Conservation (phyloP, 2,797 vertebrate genomes). For the Echeneis naucrates region DNA sequence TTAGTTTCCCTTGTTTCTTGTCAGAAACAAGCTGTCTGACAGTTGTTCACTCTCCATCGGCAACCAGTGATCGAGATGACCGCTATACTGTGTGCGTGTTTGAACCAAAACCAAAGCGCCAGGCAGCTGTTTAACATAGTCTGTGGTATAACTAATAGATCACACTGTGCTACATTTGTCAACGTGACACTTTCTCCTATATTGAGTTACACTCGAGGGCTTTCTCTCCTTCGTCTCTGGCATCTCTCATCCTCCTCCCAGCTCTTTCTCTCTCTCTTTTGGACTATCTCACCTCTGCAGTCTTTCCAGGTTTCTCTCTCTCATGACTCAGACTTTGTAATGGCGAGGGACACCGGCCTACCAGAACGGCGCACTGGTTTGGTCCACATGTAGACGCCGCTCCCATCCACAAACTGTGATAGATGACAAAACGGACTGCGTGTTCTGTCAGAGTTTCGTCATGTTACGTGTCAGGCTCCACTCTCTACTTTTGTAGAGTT, state of each 20-base stretch:
- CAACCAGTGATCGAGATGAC: slow-evolving; percentile 53
- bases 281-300: slow-evolving; percentile 44
- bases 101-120: slow-evolving; percentile 56
- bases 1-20: slow-evolving; percentile 73
- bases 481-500: neutral
- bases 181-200: slow-evolving; percentile 83
- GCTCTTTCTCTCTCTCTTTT: slow-evolving; percentile 16
- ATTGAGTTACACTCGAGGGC: slow-evolving; percentile 85
- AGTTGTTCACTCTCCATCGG: slow-evolving; percentile 54
- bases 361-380: slow-evolving; percentile 51
- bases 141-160: slow-evolving; percentile 83
- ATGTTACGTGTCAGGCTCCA: slow-evolving; percentile 4
- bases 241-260: slow-evolving; percentile 39
- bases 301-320: slow-evolving; percentile 19
- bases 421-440: slow-evolving; percentile 60
- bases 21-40: slow-evolving; percentile 62
- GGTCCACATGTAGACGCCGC: slow-evolving; percentile 41
- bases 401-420: slow-evolving; percentile 60
- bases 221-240: slow-evolving; percentile 55
- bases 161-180: slow-evolving; percentile 82
- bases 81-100: slow-evolving; percentile 51
- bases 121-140: slow-evolving; percentile 84
- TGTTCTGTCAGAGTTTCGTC: slow-evolving; percentile 35
- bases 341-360: slow-evolving; percentile 26
- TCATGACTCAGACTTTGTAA: slow-evolving; percentile 25